Percentiles rank a stretch among this genome's conserved stretches.
These are phyloP conservation scores for Leptogaster cylindrica DNA, from an alignment of 2,888 invertebrate species.

Conservation along the genomic window DNA sequence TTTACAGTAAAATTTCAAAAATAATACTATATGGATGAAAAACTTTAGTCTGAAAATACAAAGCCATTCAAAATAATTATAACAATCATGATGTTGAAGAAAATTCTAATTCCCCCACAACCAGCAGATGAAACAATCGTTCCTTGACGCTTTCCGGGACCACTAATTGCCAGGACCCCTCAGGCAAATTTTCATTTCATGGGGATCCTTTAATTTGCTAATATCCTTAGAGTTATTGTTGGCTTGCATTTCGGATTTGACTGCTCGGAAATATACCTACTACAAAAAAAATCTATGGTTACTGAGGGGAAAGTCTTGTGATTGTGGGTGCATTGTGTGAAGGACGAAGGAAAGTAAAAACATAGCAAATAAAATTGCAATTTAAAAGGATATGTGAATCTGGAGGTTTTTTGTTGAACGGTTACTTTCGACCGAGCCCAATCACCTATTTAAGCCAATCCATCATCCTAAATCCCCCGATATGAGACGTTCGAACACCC, in stretches of 20 bases:
- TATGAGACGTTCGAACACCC: constrained; percentile 53
- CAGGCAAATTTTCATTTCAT: constrained; percentile 36
- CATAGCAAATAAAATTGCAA: constrained; percentile 43
- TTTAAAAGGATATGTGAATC: constrained; percentile 38
- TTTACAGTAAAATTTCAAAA: no score
- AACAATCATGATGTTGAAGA: no score
- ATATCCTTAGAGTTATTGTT: not conserved
- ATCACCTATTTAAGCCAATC: constrained; percentile 51
- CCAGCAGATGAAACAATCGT: no score
- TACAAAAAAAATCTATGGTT: not conserved
- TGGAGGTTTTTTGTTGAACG: constrained; percentile 1
- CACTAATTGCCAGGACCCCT: constrained; percentile 23
- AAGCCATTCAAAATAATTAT: no score
- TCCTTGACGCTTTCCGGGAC: no score
- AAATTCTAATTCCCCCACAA: no score
- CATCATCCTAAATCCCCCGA: constrained; percentile 52
- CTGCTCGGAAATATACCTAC: not conserved
- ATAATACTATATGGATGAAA: no score
- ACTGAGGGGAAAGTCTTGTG: not conserved
- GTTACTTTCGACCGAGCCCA: constrained; percentile 44
- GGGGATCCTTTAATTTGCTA: no score
- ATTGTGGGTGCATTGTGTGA: not conserved
- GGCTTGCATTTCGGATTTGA: not conserved
- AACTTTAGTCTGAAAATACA: no score
- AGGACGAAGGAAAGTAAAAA: not conserved